Percentiles rank a stretch among this genome's conserved stretches.
Conservation (phyloP, 1,140 invertebrate genomes). For the Bombus superbus region DNA sequence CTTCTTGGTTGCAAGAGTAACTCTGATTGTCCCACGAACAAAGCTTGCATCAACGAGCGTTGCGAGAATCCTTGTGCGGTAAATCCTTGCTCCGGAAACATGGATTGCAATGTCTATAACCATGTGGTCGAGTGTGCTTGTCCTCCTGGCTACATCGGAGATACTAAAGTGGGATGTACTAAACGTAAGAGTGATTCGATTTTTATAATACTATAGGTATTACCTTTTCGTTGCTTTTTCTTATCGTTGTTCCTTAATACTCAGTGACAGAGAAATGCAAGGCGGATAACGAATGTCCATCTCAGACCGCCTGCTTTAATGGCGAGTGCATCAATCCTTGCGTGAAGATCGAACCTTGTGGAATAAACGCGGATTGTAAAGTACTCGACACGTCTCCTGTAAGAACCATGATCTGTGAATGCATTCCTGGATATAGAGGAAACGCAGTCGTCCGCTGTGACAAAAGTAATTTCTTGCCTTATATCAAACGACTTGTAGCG, state of each 20-base stretch:
- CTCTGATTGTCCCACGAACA: slow-evolving; percentile 88
- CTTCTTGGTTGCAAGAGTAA: slow-evolving; percentile 90
- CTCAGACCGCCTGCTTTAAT: slow-evolving; percentile 91
- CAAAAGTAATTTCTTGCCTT: slow-evolving; percentile 82
- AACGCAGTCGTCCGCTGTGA: slow-evolving; percentile 91
- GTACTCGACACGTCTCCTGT: slow-evolving; percentile 92
- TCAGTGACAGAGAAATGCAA: slow-evolving; percentile 86
- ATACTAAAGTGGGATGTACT: slow-evolving; percentile 86
- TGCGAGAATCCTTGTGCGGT: slow-evolving; percentile 90
- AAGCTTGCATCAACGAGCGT: slow-evolving; percentile 90
- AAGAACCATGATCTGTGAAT: slow-evolving; percentile 94
- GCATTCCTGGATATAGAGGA: slow-evolving; percentile 92
- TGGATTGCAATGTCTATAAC: slow-evolving; percentile 90
- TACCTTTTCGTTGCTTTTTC: neutral
- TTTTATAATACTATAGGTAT: neutral
- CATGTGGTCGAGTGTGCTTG: slow-evolving; percentile 91
- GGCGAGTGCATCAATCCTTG: slow-evolving; percentile 93
- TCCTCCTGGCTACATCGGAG: slow-evolving; percentile 89
- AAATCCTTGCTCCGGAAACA: slow-evolving; percentile 87
- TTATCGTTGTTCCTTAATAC: slow-evolving; percentile 16
- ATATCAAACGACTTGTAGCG: neutral
- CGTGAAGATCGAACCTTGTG: slow-evolving; percentile 90
- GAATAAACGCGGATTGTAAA: slow-evolving; percentile 90
- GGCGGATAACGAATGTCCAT: slow-evolving; percentile 91
- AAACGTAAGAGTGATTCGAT: slow-evolving; percentile 75